These are phyloP conservation scores for Ancistrus triradiatus DNA, from an alignment of 2,113 vertebrate genomes.

Conservation along the genomic window DNA sequence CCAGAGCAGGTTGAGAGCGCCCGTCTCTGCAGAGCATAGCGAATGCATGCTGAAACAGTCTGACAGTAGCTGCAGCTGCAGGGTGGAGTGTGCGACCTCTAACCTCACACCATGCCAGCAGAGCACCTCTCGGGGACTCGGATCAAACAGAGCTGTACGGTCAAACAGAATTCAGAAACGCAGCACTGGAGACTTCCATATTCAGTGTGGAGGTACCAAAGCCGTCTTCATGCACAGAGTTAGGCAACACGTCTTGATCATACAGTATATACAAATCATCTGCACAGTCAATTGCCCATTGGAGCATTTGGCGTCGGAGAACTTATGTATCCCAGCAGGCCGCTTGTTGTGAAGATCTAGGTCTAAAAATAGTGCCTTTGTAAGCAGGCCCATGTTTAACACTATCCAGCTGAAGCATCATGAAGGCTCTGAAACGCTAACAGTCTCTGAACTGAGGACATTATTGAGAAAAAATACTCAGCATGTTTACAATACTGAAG, in stretches of 20 bases:
- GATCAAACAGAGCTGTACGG: slow-evolving; percentile 54
- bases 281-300: slow-evolving; percentile 42
- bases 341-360: background rate
- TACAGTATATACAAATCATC: slow-evolving; percentile 51
- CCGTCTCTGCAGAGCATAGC: slow-evolving; percentile 10
- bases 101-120: slow-evolving; percentile 55
- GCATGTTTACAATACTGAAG: slow-evolving; percentile 45
- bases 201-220: slow-evolving; percentile 28
- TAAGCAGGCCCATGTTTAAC: slow-evolving; percentile 31
- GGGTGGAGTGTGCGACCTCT: slow-evolving; percentile 4
- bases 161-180: slow-evolving; percentile 65
- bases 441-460: slow-evolving; percentile 24
- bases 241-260: slow-evolving; percentile 2
- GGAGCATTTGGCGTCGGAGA: slow-evolving; percentile 44
- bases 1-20: slow-evolving; percentile 4
- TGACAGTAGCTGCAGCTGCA: slow-evolving; percentile 40
- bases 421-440: slow-evolving; percentile 12
- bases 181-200: slow-evolving; percentile 17
- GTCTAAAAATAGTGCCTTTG: slow-evolving; percentile 31
- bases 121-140: slow-evolving; percentile 57
- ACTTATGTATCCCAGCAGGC: slow-evolving; percentile 44
- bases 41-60: slow-evolving; percentile 7
- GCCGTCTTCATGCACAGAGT: slow-evolving; percentile 37
- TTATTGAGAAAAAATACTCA: slow-evolving; percentile 39
- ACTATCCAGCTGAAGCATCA: slow-evolving; percentile 27